A percentile compares a stretch with the other conserved stretches of the same genome.
Evolutionary conservation across 2,797 vertebrate species (phyloP).

Genomic region (Pitangus sulphuratus): DNA sequence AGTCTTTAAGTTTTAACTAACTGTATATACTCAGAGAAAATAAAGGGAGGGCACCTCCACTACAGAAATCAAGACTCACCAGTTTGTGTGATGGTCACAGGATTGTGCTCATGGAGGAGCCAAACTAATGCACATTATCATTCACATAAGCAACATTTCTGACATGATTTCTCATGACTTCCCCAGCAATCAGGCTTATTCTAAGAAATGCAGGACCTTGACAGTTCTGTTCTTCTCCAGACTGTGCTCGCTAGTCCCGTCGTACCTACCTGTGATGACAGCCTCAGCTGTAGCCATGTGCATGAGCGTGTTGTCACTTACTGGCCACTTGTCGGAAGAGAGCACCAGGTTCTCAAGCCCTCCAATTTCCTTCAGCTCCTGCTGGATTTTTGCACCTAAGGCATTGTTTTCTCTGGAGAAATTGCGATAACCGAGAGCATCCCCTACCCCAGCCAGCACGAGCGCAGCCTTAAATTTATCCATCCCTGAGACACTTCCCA

Average conservation of each 20-base stretch:
- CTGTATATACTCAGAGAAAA: neutral
- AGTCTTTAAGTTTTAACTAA: neutral
- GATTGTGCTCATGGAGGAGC: neutral
- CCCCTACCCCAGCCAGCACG: constrained; percentile 88
- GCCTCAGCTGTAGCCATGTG: constrained; percentile 93
- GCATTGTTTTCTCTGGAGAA: constrained; percentile 82
- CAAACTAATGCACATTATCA: neutral
- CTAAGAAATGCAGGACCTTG: neutral
- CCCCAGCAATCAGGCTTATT: neutral
- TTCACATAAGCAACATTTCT: neutral
- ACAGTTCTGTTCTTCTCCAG: neutral
- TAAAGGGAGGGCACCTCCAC: neutral
- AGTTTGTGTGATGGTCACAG: neutral
- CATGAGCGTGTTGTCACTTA: constrained; percentile 92
- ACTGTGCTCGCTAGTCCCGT: accelerated
- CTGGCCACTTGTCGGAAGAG: constrained; percentile 89
- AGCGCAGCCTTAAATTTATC: constrained; percentile 94
- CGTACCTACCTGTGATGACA: constrained; percentile 87
- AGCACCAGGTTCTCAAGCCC: constrained; percentile 85
- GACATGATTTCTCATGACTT: neutral
- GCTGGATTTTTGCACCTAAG: constrained; percentile 85
- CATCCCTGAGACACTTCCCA: constrained; percentile 69
- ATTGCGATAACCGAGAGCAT: constrained; percentile 89
- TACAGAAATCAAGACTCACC: neutral
- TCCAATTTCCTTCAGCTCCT: constrained; percentile 85